These are phyloP conservation scores for Mesorhabditis spiculigera DNA, from an alignment of 2,888 invertebrate genomes.

Conservation along the genomic window DNA sequence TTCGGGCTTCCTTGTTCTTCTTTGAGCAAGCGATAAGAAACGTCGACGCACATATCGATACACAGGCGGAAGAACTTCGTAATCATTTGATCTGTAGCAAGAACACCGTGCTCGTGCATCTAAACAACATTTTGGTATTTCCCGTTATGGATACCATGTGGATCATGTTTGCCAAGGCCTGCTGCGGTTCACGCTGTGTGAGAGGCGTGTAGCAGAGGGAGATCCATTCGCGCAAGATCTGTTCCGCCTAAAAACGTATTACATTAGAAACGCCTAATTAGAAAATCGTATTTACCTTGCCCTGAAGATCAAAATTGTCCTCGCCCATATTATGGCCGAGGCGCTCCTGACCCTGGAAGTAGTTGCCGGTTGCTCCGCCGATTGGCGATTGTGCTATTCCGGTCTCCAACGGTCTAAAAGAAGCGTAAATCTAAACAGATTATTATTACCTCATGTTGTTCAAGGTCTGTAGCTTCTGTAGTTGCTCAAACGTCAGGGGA, in stretches of 20 bases:
- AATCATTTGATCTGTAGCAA: constrained; percentile 94
- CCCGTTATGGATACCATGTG: constrained; percentile 35
- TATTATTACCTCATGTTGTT: no score
- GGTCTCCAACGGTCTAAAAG: no score
- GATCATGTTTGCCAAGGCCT: constrained; percentile 90
- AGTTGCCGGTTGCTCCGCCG: no score
- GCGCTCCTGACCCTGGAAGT: no score
- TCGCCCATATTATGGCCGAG: background rate
- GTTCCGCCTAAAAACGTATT: constrained; percentile 75
- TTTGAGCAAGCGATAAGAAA: constrained; percentile 73
- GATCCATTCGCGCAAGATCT: constrained; percentile 89
- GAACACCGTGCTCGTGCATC: constrained; percentile 91
- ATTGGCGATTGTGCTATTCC: background rate
- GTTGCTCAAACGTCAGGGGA: constrained; percentile 32
- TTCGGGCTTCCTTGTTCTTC: constrained; percentile 19
- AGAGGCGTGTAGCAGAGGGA: constrained; percentile 74
- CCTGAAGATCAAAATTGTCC: background rate
- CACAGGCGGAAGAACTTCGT: constrained; percentile 93
- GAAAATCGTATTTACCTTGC: constrained; percentile 9
- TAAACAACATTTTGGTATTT: constrained; percentile 60
- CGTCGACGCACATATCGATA: constrained; percentile 91
- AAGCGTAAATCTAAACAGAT: no score
- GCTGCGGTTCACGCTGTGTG: constrained; percentile 60
- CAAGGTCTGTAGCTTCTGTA: constrained; percentile 23
- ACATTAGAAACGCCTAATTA: background rate